Conservation (phyloP, 2,888 invertebrate species). For the Urechis unicinctus region DNA sequence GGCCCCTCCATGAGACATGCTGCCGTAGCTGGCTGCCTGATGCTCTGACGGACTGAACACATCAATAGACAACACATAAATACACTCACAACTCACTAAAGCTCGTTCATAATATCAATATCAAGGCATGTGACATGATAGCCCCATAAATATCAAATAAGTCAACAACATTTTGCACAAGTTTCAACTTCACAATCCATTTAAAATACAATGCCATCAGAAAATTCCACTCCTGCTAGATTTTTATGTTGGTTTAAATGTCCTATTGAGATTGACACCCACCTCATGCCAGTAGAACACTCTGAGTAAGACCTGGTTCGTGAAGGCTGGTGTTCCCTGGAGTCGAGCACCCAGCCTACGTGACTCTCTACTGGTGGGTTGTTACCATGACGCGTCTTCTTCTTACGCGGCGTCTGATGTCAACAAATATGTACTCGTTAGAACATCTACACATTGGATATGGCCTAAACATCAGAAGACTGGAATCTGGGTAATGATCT, state of each 20-base stretch:
- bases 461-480: too few species aligned
- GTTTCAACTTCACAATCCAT: too few species aligned
- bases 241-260: too few species aligned
- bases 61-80: neutral
- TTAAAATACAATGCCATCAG: too few species aligned
- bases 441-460: neutral
- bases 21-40: conserved; percentile 60
- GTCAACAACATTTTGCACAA: too few species aligned
- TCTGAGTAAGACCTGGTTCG: conserved; percentile 6
- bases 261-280: too few species aligned
- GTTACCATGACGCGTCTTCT: conserved; percentile 59
- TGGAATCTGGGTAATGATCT: too few species aligned
- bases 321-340: conserved; percentile 35
- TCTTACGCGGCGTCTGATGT: conserved; percentile 45
- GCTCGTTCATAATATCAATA: too few species aligned
- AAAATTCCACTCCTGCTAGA: too few species aligned
- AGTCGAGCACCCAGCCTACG: conserved; percentile 93
- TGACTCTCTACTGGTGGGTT: conserved; percentile 89
- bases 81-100: too few species aligned
- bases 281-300: conserved; percentile 7
- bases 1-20: conserved; percentile 65
- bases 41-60: conserved; percentile 34
- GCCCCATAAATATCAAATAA: too few species aligned
- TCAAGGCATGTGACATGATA: too few species aligned
- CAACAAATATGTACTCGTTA: neutral